A percentile compares a stretch with the other conserved stretches of the same genome.
phyloP scores from a whole-genome alignment of 2,888 invertebrate species.

The Exocentrus adspersus region DNA sequence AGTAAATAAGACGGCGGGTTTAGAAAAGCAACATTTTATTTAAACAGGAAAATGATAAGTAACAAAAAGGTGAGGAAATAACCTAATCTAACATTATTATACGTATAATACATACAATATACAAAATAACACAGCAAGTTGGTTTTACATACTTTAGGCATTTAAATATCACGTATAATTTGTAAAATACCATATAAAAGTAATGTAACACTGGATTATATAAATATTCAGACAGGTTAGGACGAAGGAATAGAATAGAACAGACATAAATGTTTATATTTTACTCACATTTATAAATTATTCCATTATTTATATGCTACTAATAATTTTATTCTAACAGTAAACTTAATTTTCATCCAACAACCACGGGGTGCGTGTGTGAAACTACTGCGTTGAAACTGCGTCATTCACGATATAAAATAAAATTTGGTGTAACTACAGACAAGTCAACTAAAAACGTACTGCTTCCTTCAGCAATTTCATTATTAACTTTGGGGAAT shows the following conservation, averaged over 20 bases:
- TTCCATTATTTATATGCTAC: too few relatives aligned
- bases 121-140: slow-evolving; percentile 35
- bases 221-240: not conserved
- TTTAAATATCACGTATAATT: slow-evolving; percentile 34
- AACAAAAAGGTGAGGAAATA: slow-evolving; percentile 28
- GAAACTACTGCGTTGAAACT: too few relatives aligned
- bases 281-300: too few relatives aligned
- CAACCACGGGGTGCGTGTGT: too few relatives aligned
- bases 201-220: slow-evolving; percentile 7
- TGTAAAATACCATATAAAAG: slow-evolving; percentile 12
- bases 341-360: too few relatives aligned
- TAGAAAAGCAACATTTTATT: slow-evolving; percentile 43
- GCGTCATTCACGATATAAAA: too few relatives aligned
- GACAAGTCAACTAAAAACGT: too few relatives aligned
- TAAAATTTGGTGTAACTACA: too few relatives aligned
- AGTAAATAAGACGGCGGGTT: slow-evolving; percentile 12
- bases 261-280: too few relatives aligned
- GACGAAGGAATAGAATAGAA: not conserved
- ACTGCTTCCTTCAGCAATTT: too few relatives aligned
- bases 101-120: slow-evolving; percentile 33
- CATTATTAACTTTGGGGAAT: too few relatives aligned
- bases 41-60: slow-evolving; percentile 34
- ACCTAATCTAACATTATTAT: slow-evolving; percentile 32
- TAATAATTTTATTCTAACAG: too few relatives aligned
- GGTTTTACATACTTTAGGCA: slow-evolving; percentile 29